Base-by-base conservation (phyloP, 2,113 vertebrate species). In the Hemichromis elongatus region DNA sequence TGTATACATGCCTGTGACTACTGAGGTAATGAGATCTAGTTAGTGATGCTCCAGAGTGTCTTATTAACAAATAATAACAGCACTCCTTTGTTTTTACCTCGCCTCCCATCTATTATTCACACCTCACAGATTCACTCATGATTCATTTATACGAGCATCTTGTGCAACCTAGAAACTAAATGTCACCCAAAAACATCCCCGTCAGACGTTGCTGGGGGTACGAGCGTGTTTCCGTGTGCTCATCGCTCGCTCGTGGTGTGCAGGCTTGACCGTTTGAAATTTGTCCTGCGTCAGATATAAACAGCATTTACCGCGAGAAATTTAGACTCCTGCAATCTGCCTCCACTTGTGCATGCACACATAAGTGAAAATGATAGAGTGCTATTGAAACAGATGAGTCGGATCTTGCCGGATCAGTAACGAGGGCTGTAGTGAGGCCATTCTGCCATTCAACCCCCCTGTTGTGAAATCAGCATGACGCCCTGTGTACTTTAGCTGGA, bases 41-140 rank as follows among this genome's bases (percentile, higher is more conserved):
- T 93, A 92, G 92, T 90, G 91, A 95, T 92, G 94, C 95, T 95
- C 94, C 92, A 90, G 87, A 92, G 93, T 95, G 90, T 95, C 95
- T 96, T 95, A 96, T 96, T 96, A 96, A 96, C 95, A 95, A 96
- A 96, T 96, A 95, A 96, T 95, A 96, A 94, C 93, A 94, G 90
- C 89, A 70, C 86, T 93, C 92, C 94, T 96, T 96, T 96, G 93
- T 96, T 95, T 95, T 92, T 94, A 95, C 92, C 94, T 95, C 93
- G 91, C 90, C 91, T 91, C 92, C 91, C 93, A 96, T 96, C 91
- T 94, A 96, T 96, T 95, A 95, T 96, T 96, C 94, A 96, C 93
- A 93, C 91, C 94, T 95, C 95, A 95, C 95, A 96, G 95, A 95
- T 95, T 95, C 93, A 90, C 95, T 95, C 94, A 96, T 96, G 89